Conservation (phyloP, 2,113 vertebrate species). For the Clarias batrachus region DNA sequence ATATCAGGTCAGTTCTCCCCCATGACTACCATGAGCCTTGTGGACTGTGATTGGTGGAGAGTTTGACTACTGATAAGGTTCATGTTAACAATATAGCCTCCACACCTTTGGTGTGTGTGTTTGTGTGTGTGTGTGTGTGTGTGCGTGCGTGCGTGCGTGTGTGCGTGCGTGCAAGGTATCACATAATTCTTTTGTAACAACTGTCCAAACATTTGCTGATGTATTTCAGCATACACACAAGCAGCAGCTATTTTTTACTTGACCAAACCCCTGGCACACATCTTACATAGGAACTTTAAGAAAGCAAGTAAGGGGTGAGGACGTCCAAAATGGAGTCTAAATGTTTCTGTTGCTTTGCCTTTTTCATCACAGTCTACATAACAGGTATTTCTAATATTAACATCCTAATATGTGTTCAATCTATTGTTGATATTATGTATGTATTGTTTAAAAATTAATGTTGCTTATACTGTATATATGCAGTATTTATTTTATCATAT, state of each 20-base stretch:
- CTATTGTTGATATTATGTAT: neutral
- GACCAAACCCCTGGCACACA: neutral
- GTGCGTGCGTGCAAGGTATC: neutral
- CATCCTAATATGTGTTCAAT: neutral
- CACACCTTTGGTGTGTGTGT: constrained; percentile 49
- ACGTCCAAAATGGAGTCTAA: constrained; percentile 36
- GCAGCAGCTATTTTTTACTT: neutral
- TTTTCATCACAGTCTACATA: constrained; percentile 14
- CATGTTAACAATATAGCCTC: constrained; percentile 57
- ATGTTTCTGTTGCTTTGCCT: neutral
- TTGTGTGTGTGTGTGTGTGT: constrained; percentile 4
- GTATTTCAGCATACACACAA: constrained; percentile 16
- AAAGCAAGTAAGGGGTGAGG: neutral
- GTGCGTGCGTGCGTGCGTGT: neutral
- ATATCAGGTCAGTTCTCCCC: neutral
- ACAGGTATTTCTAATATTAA: constrained; percentile 33
- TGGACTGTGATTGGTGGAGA: neutral
- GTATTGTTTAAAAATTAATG: neutral
- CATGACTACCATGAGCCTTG: neutral
- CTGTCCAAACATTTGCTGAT: constrained; percentile 60
- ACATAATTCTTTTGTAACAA: constrained; percentile 18
- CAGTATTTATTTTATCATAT: neutral
- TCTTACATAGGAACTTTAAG: neutral
- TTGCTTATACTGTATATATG: neutral
- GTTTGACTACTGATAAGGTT: constrained; percentile 7